Percentiles rank a stretch among this genome's conserved stretches.
Conservation (phyloP, 2,113 vertebrate species). For the Hippoglossus stenolepis region DNA sequence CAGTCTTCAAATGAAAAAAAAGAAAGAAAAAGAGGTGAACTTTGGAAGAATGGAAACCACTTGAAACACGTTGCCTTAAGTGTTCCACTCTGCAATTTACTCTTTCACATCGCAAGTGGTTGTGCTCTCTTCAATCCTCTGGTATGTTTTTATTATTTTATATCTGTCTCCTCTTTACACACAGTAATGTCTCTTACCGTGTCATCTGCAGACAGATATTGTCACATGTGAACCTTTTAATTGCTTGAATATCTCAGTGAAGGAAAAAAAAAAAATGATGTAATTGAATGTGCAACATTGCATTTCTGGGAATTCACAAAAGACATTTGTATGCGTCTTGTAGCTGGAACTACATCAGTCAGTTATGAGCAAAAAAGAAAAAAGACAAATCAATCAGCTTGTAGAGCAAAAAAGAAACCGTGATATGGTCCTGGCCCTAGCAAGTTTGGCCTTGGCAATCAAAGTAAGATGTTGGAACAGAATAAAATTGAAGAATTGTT, state of each 20-base stretch:
- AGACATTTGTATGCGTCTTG: background rate
- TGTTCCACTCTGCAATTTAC: background rate
- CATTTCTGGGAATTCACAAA: background rate
- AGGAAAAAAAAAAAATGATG: background rate
- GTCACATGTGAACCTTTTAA: background rate
- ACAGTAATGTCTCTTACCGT: background rate
- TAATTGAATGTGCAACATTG: background rate
- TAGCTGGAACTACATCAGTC: background rate
- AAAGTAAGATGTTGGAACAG: background rate
- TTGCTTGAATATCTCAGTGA: background rate
- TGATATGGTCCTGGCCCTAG: conserved; percentile 8
- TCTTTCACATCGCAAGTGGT: background rate
- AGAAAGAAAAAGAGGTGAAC: conserved; percentile 12
- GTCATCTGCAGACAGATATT: conserved; percentile 6
- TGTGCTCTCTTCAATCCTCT: conserved; percentile 6
- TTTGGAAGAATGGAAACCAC: background rate
- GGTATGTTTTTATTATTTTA: background rate
- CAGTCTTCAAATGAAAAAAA: background rate
- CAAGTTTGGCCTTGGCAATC: background rate
- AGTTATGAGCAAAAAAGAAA: background rate
- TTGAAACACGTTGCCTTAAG: conserved; percentile 20
- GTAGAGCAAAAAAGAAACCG: background rate
- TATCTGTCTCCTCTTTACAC: background rate
- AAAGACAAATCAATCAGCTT: background rate
- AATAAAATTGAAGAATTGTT: conserved; percentile 3